Evolutionary conservation across 2,888 invertebrate species (phyloP).

Genomic region (Hydropsyche betteni): DNA sequence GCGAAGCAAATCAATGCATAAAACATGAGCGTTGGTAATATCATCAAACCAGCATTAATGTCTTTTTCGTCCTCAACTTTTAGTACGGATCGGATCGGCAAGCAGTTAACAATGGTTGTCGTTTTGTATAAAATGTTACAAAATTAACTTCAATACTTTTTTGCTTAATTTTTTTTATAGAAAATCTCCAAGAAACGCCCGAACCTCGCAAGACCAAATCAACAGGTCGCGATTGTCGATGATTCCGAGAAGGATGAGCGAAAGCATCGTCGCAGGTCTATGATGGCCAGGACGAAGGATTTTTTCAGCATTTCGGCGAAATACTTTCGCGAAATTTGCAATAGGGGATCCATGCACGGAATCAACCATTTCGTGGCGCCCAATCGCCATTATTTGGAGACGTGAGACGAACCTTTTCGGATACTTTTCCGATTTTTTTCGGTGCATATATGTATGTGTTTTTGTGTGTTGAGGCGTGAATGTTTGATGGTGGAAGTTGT

Average conservation of each 20-base stretch:
- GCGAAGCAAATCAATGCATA: background rate
- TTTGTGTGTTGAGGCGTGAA: too few relatives aligned
- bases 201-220: too few relatives aligned
- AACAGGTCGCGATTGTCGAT: too few relatives aligned
- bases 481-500: background rate
- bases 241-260: too few relatives aligned
- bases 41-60: conserved; percentile 1
- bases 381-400: conserved; percentile 44
- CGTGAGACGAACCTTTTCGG: conserved; percentile 36
- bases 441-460: too few relatives aligned
- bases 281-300: background rate
- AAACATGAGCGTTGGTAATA: conserved; percentile 1
- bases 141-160: too few relatives aligned
- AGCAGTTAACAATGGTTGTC: too few relatives aligned
- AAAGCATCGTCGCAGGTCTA: background rate
- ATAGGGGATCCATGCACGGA: conserved; percentile 44
- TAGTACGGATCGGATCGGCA: too few relatives aligned
- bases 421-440: background rate
- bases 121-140: too few relatives aligned
- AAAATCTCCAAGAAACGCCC: too few relatives aligned
- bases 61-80: too few relatives aligned
- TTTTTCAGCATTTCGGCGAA: background rate
- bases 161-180: too few relatives aligned
- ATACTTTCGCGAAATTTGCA: conserved; percentile 29
- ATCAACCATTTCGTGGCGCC: conserved; percentile 41